phyloP scores from a whole-genome alignment of 2,113 vertebrate genomes.

The Philantomba maxwellii region DNA sequence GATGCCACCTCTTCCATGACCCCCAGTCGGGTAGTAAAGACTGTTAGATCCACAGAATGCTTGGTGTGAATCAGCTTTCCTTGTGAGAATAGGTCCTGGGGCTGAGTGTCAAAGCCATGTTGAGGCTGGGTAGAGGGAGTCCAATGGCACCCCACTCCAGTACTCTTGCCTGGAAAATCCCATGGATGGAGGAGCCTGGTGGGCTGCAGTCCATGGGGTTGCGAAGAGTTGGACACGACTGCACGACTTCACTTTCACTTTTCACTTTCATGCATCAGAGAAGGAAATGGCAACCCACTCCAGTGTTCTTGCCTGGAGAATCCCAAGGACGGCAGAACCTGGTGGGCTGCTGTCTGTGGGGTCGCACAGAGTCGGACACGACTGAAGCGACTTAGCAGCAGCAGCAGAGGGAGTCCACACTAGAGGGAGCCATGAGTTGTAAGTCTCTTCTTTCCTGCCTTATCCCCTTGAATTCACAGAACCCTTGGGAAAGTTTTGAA shows the following conservation, averaged over 20 bases:
- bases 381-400: no score
- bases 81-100: neutral
- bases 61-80: neutral
- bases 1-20: rapidly evolving
- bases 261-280: no score
- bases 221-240: rapidly evolving
- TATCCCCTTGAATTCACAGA: neutral
- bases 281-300: no score
- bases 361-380: rapidly evolving
- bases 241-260: no score
- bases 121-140: neutral
- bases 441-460: neutral
- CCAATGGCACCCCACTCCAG: no score
- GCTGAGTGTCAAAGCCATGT: neutral
- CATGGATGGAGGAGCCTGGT: no score
- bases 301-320: no score
- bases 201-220: no score
- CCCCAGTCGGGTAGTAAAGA: neutral
- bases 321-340: no score
- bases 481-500: neutral
- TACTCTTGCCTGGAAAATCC: no score
- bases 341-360: no score
- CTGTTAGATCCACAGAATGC: neutral
- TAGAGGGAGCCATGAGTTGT: neutral
- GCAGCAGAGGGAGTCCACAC: neutral